phyloP scores from a whole-genome alignment of 2,797 vertebrate genomes.

The Enteromius treurensis region DNA sequence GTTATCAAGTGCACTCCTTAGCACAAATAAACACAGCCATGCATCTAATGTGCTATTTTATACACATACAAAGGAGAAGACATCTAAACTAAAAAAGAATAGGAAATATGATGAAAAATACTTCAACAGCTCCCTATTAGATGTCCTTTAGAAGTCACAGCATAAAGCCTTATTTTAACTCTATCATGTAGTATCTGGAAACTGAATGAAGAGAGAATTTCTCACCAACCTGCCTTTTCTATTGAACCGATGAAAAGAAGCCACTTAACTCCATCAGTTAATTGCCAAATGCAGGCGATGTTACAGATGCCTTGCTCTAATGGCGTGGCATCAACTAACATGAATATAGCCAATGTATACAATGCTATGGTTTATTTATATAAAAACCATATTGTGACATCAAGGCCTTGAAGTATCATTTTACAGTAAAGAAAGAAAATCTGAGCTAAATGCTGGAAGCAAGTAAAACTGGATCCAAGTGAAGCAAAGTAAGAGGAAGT shows the following conservation, averaged over 20 bases:
- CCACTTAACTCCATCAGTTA: slow-evolving; percentile 78
- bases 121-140: background rate
- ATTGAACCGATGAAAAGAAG: slow-evolving; percentile 60
- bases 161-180: background rate
- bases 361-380: slow-evolving; percentile 72
- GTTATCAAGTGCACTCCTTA: slow-evolving; percentile 2
- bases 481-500: slow-evolving; percentile 51
- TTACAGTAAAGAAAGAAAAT: background rate
- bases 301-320: slow-evolving; percentile 81
- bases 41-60: background rate
- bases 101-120: background rate
- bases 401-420: background rate
- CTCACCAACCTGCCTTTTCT: background rate
- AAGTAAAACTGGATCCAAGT: background rate
- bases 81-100: background rate
- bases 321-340: slow-evolving; percentile 77
- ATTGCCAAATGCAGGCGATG: slow-evolving; percentile 79
- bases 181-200: background rate
- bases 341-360: slow-evolving; percentile 72
- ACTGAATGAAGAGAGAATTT: slow-evolving; percentile 10
- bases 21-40: background rate
- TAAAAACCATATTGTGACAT: slow-evolving; percentile 34
- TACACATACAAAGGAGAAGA: background rate
- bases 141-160: slow-evolving; percentile 20
- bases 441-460: slow-evolving; percentile 19